Base-by-base conservation (phyloP, 2,888 invertebrate species). In the Netelia inedita region DNA sequence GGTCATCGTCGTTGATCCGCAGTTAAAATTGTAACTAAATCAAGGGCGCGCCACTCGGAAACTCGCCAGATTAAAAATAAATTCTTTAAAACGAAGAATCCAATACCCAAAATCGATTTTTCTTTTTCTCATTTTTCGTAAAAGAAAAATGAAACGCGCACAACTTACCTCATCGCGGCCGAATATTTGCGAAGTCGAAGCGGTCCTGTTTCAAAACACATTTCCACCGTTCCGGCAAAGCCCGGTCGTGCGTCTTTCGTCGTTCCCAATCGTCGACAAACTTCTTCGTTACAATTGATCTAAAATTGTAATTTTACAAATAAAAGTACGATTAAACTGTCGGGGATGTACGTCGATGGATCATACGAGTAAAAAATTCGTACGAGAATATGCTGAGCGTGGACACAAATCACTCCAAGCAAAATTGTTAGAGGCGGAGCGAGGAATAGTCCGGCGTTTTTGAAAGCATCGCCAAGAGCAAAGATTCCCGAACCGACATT, bases 401-500 rank as follows among this genome's bases (percentile, higher is more conserved):
- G 98, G 6, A 98, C 97, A 92, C 98, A 97, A 73, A 98, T 96
- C 66, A 97, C 86, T 2, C 98, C 99, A 16, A 99, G 96, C 8
- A 97, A 82, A 0, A 97, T 94, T 0, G 98, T 96, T 75, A 97
- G 95, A 66, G 97, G 94, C 11, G 98, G 96, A 0, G 97, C 98
- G 82, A 98, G 96, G 83, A 98, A 92, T 1, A 99, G 94, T 8
- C 99, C 99, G 21, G 98, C 98, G 93, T 99, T 97, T 93, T 96
- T 97, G 92, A 98, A 97, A 0, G 98, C 99, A 92, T 98, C 97
- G 8, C 99, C 99, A 96, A 99, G 97, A 1, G 99, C 99, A 91
- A 99, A 96, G 87, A 99, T 96, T 0, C 99, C 99, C 0, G 99
- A 98, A 43, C 99, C 99, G 83, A 99, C 96, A 94, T 99, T 99